Base-by-base conservation (phyloP, 1,140 invertebrate species). In the Drosophila nigrodunni region DNA sequence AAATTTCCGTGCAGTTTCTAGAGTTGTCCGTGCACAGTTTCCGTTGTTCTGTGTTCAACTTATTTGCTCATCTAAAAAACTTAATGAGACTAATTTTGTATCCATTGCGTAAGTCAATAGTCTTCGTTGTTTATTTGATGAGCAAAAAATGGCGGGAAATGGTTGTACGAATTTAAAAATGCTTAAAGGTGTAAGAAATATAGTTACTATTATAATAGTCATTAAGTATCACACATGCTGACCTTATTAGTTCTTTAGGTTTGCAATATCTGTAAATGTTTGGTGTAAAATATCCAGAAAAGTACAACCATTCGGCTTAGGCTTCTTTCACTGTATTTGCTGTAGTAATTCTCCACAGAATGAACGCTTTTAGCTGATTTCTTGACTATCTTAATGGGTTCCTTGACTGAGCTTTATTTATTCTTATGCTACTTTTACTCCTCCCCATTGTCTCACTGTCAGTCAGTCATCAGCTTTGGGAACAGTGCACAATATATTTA, bases 401-500 rank as follows among this genome's bases (percentile, higher is more conserved):
- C 15, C 21, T 43, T 35, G n/a, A 2, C 21, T 10, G 44, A 13
- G 35, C 65, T 72, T 66, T 67, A 75, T 66, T 77, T 76, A 67
- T 44, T 47, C 59, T 57, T 61, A 41, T 44, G n/a, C 66, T 7
- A 7, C 9, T 25, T 7, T 9, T 13, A 37, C 15, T 10, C 55
- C 11, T 54, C 35, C 15, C 0, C 49, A 7, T 11, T 44, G 37
- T 43, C 35, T 15, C 25, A 13, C 77, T 47, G 62, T 47, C 76
- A 82, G 69, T 87, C 71, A 67, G 75, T 87, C 82, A 71, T 88
- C 73, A 71, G 77, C 68, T 69, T 73, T 58, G 69, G 46, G 55
- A 68, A 50, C 54, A 77, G 77, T 66, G 82, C 80, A 69, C 68
- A 83, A 80, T 77, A 88, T 88, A 87, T 87, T 82, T 82, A 77